Conservation (phyloP, 2,113 vertebrate species). For the Astur gentilis region DNA sequence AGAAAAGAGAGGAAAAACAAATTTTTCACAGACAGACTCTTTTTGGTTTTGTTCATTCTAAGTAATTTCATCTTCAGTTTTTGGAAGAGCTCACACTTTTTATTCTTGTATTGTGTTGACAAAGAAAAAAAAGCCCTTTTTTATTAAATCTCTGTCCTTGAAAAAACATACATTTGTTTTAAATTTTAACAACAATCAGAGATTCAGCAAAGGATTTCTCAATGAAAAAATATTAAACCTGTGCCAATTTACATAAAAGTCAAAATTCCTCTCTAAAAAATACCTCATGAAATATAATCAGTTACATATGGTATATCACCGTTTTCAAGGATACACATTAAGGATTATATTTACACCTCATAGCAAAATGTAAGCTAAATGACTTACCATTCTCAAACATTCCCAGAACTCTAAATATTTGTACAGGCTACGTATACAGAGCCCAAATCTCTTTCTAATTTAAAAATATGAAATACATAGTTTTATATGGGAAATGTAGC, state of each 20-base stretch:
- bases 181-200: slow-evolving; percentile 53
- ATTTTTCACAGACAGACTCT: slow-evolving; percentile 9
- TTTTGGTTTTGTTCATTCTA: background rate
- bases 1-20: background rate
- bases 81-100: slow-evolving; percentile 42
- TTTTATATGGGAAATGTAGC: background rate
- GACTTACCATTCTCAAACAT: background rate
- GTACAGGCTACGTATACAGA: background rate
- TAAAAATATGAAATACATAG: background rate
- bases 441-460: background rate
- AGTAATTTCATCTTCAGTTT: slow-evolving; percentile 45
- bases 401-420: slow-evolving; percentile 19
- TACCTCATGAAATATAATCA: slow-evolving; percentile 43
- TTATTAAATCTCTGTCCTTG: slow-evolving; percentile 1
- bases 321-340: background rate
- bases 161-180: slow-evolving; percentile 64
- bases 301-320: slow-evolving; percentile 2
- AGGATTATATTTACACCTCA: background rate
- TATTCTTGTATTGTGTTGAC: slow-evolving; percentile 32
- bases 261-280: slow-evolving; percentile 56
- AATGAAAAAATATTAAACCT: slow-evolving; percentile 24
- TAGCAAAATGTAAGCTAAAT: background rate
- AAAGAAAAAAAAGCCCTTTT: slow-evolving; percentile 4
- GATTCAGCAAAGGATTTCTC: slow-evolving; percentile 54
- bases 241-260: slow-evolving; percentile 58